Evolutionary conservation across 2,888 invertebrate species (phyloP).

Genomic region (Parnassius glacialis): DNA sequence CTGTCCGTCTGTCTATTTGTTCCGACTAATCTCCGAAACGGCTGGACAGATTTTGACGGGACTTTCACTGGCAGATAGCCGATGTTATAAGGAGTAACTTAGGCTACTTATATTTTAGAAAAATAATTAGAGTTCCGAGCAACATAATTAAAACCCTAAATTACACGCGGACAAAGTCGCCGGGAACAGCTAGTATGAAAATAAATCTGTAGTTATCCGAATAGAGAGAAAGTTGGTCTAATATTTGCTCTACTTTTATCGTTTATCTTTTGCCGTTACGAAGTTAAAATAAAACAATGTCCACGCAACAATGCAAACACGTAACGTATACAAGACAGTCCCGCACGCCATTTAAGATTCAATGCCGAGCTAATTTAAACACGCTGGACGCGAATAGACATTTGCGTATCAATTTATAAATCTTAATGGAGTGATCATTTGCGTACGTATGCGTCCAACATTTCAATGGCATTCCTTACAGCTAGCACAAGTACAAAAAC

Average conservation of each 20-base stretch:
- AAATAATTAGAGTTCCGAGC: no score
- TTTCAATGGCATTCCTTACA: neutral
- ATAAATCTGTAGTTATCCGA: no score
- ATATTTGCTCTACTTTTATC: conserved; percentile 17
- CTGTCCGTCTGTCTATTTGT: no score
- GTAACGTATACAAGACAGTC: conserved; percentile 6
- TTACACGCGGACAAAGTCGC: no score
- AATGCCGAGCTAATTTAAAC: conserved; percentile 21
- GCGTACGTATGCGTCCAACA: neutral
- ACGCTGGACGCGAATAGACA: conserved; percentile 8
- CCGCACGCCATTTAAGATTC: conserved; percentile 14
- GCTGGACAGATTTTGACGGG: no score
- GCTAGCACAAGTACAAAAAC: no score
- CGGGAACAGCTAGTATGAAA: no score
- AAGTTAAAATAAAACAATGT: conserved; percentile 24
- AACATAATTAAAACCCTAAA: no score
- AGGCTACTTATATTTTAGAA: no score
- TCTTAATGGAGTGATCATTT: conserved; percentile 1
- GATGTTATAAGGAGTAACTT: no score
- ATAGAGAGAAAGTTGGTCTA: conserved; percentile 9
- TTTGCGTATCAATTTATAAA: conserved; percentile 9
- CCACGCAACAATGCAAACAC: conserved; percentile 6
- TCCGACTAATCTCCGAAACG: no score
- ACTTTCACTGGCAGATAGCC: no score
- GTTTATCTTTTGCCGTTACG: conserved; percentile 15